Percentiles rank a stretch among this genome's conserved stretches.
Conservation (phyloP, 2,888 invertebrate species). For the Hipparchia semele region DNA sequence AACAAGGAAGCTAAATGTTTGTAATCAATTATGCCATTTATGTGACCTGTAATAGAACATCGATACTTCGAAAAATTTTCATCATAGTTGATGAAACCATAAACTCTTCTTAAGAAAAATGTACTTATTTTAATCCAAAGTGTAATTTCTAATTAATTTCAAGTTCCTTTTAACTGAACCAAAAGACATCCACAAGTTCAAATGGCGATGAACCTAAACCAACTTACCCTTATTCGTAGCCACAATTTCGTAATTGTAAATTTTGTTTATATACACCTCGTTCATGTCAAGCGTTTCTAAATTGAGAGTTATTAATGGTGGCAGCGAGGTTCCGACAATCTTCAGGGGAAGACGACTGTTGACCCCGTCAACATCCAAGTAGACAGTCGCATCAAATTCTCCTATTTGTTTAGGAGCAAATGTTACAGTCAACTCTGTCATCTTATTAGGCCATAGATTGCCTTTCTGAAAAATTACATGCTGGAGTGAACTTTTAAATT, state of each 20-base stretch:
- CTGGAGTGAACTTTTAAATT: background rate
- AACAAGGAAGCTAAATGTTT: conserved; percentile 75
- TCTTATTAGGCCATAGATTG: conserved; percentile 82
- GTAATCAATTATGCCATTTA: conserved; percentile 82
- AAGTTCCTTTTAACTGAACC: no score
- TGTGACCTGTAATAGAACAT: conserved; percentile 70
- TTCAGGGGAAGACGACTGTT: conserved; percentile 76
- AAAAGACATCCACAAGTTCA: no score
- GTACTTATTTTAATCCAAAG: no score
- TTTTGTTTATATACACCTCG: conserved; percentile 81
- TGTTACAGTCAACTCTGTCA: conserved; percentile 76
- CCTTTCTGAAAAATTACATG: conserved; percentile 71
- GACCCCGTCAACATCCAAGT: conserved; percentile 84
- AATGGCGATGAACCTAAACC: background rate
- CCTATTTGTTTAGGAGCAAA: conserved; percentile 82
- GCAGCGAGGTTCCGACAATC: conserved; percentile 80
- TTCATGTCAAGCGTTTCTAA: conserved; percentile 82
- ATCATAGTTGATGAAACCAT: no score
- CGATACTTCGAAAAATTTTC: background rate
- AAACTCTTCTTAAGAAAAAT: no score
- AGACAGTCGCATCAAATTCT: conserved; percentile 74
- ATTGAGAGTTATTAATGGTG: conserved; percentile 82
- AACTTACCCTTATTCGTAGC: conserved; percentile 79
- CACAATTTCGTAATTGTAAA: conserved; percentile 84
- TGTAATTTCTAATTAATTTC: no score